These are phyloP conservation scores for Neoaliturus tenellus DNA, from an alignment of 2,888 invertebrate species.

Conservation along the genomic window DNA sequence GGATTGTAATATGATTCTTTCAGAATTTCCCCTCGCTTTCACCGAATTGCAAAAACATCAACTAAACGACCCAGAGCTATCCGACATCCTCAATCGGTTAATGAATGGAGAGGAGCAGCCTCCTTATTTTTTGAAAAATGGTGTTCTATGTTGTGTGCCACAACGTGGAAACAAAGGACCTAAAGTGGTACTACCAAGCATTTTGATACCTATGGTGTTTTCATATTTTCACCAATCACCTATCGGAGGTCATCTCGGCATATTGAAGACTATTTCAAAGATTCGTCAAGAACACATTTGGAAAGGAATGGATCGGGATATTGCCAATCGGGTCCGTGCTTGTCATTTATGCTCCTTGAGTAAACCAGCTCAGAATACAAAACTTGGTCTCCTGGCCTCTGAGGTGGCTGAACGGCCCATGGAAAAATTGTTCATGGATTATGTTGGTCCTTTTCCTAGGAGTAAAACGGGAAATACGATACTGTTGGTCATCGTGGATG, in stretches of 20 bases:
- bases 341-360: conserved; percentile 24
- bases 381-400: conserved; percentile 2
- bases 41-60: neutral
- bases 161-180: neutral
- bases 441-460: conserved; percentile 25
- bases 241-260: conserved; percentile 36
- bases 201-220: conserved; percentile 32
- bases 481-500: too few species aligned
- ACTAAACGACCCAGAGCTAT: neutral
- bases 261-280: conserved; percentile 10
- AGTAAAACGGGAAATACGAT: conserved; percentile 20
- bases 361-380: conserved; percentile 45
- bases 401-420: conserved; percentile 16
- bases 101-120: neutral
- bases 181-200: conserved; percentile 26
- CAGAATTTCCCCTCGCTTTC: conserved; percentile 33
- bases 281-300: conserved; percentile 18
- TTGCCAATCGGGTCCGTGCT: neutral
- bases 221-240: conserved; percentile 30
- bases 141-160: neutral
- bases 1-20: neutral
- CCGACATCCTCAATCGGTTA: conserved; percentile 4
- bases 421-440: conserved; percentile 50
- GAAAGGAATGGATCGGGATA: conserved; percentile 19
- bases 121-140: conserved; percentile 5